These are phyloP conservation scores for Aphyosemion australe DNA, from an alignment of 2,113 vertebrate genomes.

Conservation along the genomic window DNA sequence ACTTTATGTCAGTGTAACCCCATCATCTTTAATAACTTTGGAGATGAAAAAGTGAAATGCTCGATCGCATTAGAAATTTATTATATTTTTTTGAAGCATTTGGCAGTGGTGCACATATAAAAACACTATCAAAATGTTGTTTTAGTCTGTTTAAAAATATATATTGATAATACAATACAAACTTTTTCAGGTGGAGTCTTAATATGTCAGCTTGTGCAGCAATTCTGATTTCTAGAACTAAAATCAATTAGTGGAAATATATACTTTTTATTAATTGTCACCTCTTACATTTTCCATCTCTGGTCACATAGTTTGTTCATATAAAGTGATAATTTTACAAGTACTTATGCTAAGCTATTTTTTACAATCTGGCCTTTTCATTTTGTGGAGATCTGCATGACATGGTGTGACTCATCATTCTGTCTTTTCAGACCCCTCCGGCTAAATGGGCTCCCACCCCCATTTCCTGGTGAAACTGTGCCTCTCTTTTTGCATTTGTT, in stretches of 20 bases:
- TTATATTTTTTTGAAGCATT: no score
- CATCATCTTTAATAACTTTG: neutral
- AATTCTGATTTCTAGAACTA: neutral
- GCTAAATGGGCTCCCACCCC: slow-evolving; percentile 78
- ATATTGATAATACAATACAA: no score
- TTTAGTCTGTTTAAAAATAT: no score
- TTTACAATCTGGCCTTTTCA: slow-evolving; percentile 45
- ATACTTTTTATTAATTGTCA: neutral
- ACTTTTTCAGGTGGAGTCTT: neutral
- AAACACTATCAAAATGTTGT: neutral
- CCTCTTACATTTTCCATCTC: no score
- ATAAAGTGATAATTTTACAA: neutral
- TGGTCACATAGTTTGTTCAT: no score
- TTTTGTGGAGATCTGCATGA: slow-evolving; percentile 56
- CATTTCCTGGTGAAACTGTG: slow-evolving; percentile 75
- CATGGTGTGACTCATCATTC: slow-evolving; percentile 80
- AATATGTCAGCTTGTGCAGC: neutral
- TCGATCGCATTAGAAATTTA: neutral
- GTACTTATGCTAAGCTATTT: neutral
- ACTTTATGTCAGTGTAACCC: neutral
- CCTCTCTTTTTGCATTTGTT: slow-evolving; percentile 70
- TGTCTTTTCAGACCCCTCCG: slow-evolving; percentile 72
- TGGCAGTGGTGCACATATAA: neutral
- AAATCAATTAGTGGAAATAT: neutral
- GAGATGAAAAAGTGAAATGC: neutral